A percentile compares a stretch with the other conserved stretches of the same genome.
These are phyloP conservation scores for Drosophila chauvacae DNA, from an alignment of 1,140 invertebrate species.

Conservation along the genomic window DNA sequence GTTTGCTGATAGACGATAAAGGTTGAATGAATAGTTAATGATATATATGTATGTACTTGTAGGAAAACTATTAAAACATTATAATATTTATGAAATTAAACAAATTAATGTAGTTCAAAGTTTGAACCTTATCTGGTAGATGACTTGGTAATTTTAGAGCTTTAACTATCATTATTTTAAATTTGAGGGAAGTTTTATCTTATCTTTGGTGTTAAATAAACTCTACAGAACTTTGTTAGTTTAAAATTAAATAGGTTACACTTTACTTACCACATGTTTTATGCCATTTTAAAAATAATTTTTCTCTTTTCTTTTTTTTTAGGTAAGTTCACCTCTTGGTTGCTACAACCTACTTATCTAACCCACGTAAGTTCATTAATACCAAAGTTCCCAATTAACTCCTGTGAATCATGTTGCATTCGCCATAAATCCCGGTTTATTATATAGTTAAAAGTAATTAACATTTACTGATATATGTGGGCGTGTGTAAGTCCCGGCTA, in stretches of 20 bases:
- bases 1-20: slow-evolving; percentile 5
- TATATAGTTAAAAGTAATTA: slow-evolving; percentile 44
- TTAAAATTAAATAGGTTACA: not conserved
- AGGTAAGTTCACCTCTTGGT: slow-evolving; percentile 55
- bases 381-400: not conserved
- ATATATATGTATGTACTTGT: not conserved
- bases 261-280: not conserved
- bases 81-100: not conserved
- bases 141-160: not conserved
- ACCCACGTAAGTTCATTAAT: slow-evolving; percentile 17
- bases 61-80: not conserved
- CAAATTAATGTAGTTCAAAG: not conserved
- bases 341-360: not conserved
- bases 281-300: slow-evolving; percentile 11
- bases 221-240: not conserved
- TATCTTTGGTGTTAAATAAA: not conserved
- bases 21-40: not conserved
- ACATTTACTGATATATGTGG: slow-evolving; percentile 29
- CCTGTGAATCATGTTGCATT: slow-evolving; percentile 35
- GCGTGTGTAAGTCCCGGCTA: not conserved
- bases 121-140: not conserved
- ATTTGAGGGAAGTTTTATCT: not conserved
- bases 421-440: slow-evolving; percentile 16
- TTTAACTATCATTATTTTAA: not conserved
- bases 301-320: slow-evolving; percentile 21